Evolutionary conservation across 2,888 invertebrate species (phyloP).

Genomic region (Chydorus sphaericus): DNA sequence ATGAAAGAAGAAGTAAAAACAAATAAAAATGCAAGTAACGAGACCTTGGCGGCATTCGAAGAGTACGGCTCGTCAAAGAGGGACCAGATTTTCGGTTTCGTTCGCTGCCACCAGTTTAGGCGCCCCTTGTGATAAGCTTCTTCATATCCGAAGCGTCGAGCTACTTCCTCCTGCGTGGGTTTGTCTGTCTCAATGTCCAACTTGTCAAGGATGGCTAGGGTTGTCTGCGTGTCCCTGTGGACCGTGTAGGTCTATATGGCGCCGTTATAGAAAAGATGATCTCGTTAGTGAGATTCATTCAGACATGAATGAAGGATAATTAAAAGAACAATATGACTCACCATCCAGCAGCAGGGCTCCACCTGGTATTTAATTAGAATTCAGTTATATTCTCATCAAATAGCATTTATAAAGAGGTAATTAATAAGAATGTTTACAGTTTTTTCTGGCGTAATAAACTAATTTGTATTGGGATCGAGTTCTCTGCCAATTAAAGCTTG

Average conservation of each 20-base stretch:
- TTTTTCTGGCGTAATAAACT: no score
- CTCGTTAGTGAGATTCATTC: no score
- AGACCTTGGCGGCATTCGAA: conserved; percentile 35
- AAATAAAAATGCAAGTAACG: no score
- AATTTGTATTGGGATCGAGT: no score
- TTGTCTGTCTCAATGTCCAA: conserved; percentile 39
- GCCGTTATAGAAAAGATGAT: no score
- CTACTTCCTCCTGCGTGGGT: conserved; percentile 38
- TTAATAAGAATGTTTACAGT: no score
- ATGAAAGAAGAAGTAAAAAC: neutral
- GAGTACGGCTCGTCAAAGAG: conserved; percentile 39
- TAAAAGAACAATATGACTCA: no score
- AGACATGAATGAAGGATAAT: no score
- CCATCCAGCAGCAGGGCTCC: conserved; percentile 41
- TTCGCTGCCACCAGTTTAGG: conserved; percentile 33
- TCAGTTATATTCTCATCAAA: no score
- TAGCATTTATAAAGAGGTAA: no score
- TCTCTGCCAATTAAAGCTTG: no score
- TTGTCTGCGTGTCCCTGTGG: conserved; percentile 35
- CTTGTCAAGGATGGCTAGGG: conserved; percentile 33
- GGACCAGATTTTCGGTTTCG: conserved; percentile 37
- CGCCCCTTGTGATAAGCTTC: conserved; percentile 33
- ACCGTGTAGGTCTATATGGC: conserved; percentile 39
- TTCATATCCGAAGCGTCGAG: conserved; percentile 35
- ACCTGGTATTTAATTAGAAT: conserved; percentile 29